These are phyloP conservation scores for Papilio polytes DNA, from an alignment of 1,140 invertebrate genomes.

Conservation along the genomic window DNA sequence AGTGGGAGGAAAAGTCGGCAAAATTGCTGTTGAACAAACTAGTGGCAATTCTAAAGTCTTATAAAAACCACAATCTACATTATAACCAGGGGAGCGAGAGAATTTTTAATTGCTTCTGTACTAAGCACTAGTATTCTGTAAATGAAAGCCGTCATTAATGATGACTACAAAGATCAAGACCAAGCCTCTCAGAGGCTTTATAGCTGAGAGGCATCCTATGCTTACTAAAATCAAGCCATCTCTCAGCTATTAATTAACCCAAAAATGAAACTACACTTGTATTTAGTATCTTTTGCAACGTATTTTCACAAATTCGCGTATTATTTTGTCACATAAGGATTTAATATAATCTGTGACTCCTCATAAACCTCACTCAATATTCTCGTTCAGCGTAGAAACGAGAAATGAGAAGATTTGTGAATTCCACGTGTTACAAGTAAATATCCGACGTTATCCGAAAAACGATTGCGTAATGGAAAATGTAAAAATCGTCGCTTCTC, in stretches of 20 bases:
- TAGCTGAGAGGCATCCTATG: no score
- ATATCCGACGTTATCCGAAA: slow-evolving; percentile 2
- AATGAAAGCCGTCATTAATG: not conserved
- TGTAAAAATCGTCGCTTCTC: not conserved
- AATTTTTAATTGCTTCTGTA: not conserved
- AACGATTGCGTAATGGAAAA: slow-evolving; percentile 18
- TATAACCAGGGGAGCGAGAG: not conserved
- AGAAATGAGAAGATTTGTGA: not conserved
- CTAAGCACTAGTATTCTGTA: not conserved
- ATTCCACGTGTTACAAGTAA: slow-evolving; percentile 23
- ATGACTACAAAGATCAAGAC: not conserved
- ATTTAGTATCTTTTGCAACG: not conserved
- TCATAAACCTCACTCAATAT: slow-evolving; percentile 7
- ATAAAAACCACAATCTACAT: slow-evolving; percentile 13
- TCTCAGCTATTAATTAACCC: not conserved
- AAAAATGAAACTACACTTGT: not conserved
- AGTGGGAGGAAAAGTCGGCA: slow-evolving; percentile 7
- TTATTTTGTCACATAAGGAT: not conserved
- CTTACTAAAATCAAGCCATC: no score
- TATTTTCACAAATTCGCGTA: not conserved
- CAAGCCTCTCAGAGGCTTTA: no score
- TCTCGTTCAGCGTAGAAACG: not conserved
- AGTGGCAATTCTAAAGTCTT: not conserved
- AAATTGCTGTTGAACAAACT: slow-evolving; percentile 2
- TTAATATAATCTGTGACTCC: not conserved